A percentile compares a stretch with the other conserved stretches of the same genome.
Evolutionary conservation across 1,140 invertebrate species (phyloP).

Genomic region (Gryllus bimaculatus): DNA sequence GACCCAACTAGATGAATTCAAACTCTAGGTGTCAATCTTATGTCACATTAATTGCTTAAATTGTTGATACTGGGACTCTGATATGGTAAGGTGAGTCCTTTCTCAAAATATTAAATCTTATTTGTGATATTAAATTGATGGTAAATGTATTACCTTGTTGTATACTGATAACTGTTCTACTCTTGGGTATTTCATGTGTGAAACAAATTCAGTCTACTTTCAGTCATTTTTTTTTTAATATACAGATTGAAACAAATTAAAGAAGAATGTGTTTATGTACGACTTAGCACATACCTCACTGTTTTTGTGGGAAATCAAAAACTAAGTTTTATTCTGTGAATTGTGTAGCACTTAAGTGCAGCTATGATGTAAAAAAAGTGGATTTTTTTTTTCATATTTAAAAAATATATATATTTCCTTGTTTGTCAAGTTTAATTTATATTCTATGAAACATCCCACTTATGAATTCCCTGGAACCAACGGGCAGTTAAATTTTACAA

Average conservation of each 20-base stretch:
- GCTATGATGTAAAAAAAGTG: neutral
- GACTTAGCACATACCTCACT: too few species aligned
- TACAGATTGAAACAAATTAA: too few species aligned
- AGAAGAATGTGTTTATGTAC: too few species aligned
- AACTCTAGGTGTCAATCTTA: too few species aligned
- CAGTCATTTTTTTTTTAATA: too few species aligned
- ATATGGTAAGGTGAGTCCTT: neutral
- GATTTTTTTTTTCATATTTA: neutral
- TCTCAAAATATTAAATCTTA: neutral
- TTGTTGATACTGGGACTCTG: neutral
- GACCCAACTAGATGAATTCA: neutral
- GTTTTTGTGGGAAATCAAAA: neutral
- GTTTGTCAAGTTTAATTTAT: neutral
- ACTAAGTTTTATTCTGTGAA: neutral
- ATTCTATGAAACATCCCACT: neutral
- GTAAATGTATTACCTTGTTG: neutral
- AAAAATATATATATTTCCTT: slow-evolving; percentile 2
- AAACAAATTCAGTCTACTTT: too few species aligned
- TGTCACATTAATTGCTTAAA: too few species aligned
- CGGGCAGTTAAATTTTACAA: too few species aligned
- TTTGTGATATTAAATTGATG: neutral
- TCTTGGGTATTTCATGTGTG: too few species aligned
- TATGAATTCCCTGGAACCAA: neutral
- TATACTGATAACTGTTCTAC: neutral
- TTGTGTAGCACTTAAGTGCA: neutral